Conservation (phyloP, 2,888 invertebrate species). For the Drosophila demipolita region DNA sequence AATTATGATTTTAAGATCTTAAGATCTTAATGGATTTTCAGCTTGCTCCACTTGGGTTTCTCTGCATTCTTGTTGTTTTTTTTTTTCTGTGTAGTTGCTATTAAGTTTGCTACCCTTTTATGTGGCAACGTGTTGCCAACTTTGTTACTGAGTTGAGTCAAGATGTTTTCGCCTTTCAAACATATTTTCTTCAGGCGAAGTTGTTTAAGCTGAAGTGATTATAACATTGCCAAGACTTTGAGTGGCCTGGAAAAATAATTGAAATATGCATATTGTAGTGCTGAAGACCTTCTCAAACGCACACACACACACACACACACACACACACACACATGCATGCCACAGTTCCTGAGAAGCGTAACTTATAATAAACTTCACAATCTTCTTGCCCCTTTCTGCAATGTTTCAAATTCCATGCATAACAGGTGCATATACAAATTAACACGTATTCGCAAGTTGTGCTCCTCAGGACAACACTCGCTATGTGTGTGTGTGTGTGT, state of each 20-base stretch:
- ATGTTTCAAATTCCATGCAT: slow-evolving; percentile 32
- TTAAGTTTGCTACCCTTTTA: not conserved
- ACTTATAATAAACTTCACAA: slow-evolving; percentile 22
- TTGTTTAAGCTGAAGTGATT: not conserved
- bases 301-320: slow-evolving; percentile 1
- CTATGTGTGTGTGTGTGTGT: slow-evolving; percentile 1
- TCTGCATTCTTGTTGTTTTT: not conserved
- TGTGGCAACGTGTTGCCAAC: not conserved
- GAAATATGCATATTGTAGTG: not conserved
- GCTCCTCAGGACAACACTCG: not conserved
- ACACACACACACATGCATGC: not conserved
- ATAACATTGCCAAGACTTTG: not conserved
- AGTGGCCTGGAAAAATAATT: not conserved
- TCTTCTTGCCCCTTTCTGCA: slow-evolving; percentile 9
- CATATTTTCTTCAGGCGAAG: not conserved
- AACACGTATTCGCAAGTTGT: slow-evolving; percentile 48
- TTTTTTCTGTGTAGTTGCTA: not conserved
- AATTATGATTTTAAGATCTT: not conserved
- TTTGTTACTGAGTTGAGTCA: not conserved
- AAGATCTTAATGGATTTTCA: not conserved
- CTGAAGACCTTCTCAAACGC: not conserved
- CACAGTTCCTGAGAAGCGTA: slow-evolving; percentile 2
- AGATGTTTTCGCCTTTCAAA: not conserved
- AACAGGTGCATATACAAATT: slow-evolving; percentile 42
- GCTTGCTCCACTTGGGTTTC: not conserved